Percentiles rank a stretch among this genome's conserved stretches.
Conservation (phyloP, 2,113 vertebrate genomes). For the Butorides virescens region DNA sequence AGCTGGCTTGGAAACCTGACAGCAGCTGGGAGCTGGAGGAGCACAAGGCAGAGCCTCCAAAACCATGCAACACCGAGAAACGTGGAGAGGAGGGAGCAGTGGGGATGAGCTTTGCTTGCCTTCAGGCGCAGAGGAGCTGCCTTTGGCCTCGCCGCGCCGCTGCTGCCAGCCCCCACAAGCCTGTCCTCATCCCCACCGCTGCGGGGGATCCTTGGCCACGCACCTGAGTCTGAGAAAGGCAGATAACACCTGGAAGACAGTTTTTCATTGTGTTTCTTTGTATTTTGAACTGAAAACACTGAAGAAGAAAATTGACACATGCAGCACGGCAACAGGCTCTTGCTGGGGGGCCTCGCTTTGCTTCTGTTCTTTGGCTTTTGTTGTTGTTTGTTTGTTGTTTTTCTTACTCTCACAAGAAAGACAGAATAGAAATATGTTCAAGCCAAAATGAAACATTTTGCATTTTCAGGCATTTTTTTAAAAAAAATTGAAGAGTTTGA, state of each 20-base stretch:
- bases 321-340: neutral
- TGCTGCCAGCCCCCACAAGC: accelerated
- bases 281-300: neutral
- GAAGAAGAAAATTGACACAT: neutral
- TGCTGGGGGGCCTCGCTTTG: neutral
- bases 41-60: neutral
- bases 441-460: neutral
- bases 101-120: neutral
- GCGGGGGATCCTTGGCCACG: accelerated
- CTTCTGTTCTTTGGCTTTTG: neutral
- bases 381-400: neutral
- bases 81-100: neutral
- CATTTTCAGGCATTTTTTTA: neutral
- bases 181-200: too few relatives aligned
- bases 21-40: neutral
- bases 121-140: neutral
- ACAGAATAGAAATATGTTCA: neutral
- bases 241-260: neutral
- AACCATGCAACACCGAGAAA: neutral
- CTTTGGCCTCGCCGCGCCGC: neutral
- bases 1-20: neutral
- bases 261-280: accelerated
- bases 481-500: neutral
- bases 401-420: neutral
- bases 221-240: neutral